These are phyloP conservation scores for Tetranychus piercei DNA, from an alignment of 2,888 invertebrate genomes.

Conservation along the genomic window DNA sequence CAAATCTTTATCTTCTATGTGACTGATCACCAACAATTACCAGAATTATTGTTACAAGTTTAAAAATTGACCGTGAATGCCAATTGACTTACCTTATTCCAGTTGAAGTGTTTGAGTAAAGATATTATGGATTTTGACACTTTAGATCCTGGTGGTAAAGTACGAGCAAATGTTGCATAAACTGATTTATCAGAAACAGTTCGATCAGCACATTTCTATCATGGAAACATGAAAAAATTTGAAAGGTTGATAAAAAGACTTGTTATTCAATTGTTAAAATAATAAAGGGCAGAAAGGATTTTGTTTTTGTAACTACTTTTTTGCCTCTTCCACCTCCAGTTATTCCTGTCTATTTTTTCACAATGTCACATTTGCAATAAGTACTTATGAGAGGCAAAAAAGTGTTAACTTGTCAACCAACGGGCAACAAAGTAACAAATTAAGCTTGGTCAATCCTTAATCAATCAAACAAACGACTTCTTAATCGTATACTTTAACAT, in stretches of 20 bases:
- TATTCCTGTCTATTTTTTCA: no score
- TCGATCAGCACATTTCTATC: constrained; percentile 35
- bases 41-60: no score
- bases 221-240: constrained; percentile 16
- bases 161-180: constrained; percentile 39
- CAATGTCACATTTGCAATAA: no score
- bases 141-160: constrained; percentile 37
- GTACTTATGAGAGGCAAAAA: no score
- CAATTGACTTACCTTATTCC: constrained; percentile 43
- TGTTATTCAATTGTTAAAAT: background rate
- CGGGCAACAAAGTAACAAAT: background rate
- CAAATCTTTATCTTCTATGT: no score
- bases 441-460: background rate
- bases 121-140: constrained; percentile 36
- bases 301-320: no score
- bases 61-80: no score
- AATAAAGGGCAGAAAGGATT: background rate
- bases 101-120: constrained; percentile 35
- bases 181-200: constrained; percentile 33
- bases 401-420: background rate
- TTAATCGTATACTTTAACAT: background rate
- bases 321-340: no score
- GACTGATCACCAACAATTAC: no score
- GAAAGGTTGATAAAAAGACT: background rate
- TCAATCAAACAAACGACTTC: no score